Base-by-base conservation (phyloP, 2,113 vertebrate genomes). In the Anser cygnoides region DNA sequence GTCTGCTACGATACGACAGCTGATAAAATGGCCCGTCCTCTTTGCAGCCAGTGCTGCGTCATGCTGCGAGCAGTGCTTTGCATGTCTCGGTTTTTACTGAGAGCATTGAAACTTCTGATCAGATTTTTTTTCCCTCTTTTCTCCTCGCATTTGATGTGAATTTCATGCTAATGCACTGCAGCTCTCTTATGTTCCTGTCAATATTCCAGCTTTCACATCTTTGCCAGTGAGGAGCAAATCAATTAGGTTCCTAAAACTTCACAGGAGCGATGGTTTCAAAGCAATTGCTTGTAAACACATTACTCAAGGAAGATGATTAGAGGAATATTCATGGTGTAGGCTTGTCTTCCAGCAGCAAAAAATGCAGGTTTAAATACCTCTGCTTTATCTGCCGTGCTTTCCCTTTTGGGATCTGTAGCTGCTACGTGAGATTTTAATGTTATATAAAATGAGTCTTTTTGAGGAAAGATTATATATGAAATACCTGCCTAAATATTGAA, bases 51-150 rank as follows among this genome's bases (percentile, higher is more conserved):
- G 11, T 28, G 16, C 59, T 0, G 0, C 68, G 9, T 86, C 79
- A 80, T 8, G 52, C 79, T 77, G 31, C 7, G 97, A 98, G 98
- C 59, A 88, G 97, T 49, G 95, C 96, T 89, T 25, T 98, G 97
- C 96, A 59, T 63, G 46, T 95, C 98, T 96, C 96, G 97, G 98
- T 77, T 99, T 98, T 94, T 98, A 97, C 96, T 93, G 62, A 97
- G 92, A 98, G 96, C 91, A 97, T 96, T 0, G 97, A 97, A 96
- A 98, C 98, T 6, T 96, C 97, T 7, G 73, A 97, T 89, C 87
- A 98, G 37, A 96, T 97, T 4, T 98, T 66, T 98, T 92, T 86
- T 86, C 90, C 82, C 93, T 19, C 97, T 98, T 55, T 96, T 97
- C 87, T 81, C 61, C 83, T 75, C n/a, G 54, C 70, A 52, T 79